Evolutionary conservation across 2,797 vertebrate genomes (phyloP).

Genomic region (Aphelocoma californica): DNA sequence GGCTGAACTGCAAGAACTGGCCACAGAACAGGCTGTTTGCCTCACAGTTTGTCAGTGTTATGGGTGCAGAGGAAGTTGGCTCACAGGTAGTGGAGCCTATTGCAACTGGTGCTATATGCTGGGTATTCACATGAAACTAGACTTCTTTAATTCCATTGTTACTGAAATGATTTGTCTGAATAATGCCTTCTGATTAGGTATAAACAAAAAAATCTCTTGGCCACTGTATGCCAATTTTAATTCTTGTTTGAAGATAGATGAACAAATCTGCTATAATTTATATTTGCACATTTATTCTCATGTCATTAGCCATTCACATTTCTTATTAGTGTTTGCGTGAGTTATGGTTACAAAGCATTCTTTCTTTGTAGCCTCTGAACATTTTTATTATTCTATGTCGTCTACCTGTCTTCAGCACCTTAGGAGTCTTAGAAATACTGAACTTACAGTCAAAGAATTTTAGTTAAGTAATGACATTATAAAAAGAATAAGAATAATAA

Average conservation of each 20-base stretch:
- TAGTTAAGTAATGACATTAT: neutral
- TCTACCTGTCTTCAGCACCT: neutral
- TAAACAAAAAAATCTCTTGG: neutral
- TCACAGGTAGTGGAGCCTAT: neutral
- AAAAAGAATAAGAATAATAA: neutral
- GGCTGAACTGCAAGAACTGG: neutral
- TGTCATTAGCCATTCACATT: neutral
- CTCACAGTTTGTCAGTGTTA: neutral
- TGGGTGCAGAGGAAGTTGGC: neutral
- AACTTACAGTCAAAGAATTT: neutral
- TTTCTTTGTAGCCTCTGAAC: neutral
- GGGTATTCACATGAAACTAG: neutral
- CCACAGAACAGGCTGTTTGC: neutral
- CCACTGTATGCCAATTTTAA: neutral
- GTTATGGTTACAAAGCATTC: neutral
- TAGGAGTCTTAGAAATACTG: neutral
- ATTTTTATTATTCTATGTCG: neutral
- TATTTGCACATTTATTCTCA: neutral
- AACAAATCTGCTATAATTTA: neutral
- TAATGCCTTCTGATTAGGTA: neutral
- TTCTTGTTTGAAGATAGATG: neutral
- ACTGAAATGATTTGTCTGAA: neutral
- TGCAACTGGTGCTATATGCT: neutral
- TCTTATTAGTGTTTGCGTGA: neutral
- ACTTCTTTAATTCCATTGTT: neutral